phyloP scores from a whole-genome alignment of 2,888 invertebrate genomes.

The Sinohyriopsis cumingii region DNA sequence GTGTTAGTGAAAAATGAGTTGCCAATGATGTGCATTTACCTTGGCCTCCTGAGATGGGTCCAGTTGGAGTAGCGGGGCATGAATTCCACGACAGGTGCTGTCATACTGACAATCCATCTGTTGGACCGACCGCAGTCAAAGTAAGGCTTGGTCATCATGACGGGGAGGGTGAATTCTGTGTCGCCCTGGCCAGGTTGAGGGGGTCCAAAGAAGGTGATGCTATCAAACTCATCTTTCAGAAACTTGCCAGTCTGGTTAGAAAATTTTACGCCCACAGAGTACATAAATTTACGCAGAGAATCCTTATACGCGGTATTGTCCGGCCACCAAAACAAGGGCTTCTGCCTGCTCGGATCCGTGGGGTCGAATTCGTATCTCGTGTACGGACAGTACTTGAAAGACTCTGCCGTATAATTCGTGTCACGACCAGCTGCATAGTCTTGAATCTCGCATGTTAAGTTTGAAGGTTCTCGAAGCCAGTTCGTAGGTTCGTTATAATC shows the following conservation, averaged over 20 bases:
- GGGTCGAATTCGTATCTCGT: constrained; percentile 34
- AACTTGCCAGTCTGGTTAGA: constrained; percentile 68
- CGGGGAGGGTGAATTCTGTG: constrained; percentile 79
- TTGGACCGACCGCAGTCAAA: constrained; percentile 97
- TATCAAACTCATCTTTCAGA: constrained; percentile 53
- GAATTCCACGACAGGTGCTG: constrained; percentile 95
- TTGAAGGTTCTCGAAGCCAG: constrained; percentile 92
- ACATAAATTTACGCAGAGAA: constrained; percentile 60
- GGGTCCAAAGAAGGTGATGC: constrained; percentile 68
- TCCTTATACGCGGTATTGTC: constrained; percentile 88
- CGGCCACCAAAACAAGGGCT: constrained; percentile 82
- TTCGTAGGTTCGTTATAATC: constrained; percentile 87
- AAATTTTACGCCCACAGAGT: constrained; percentile 65
- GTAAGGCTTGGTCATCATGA: constrained; percentile 94
- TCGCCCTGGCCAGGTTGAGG: constrained; percentile 69
- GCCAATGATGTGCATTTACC: constrained; percentile 37
- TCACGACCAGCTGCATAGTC: constrained; percentile 81
- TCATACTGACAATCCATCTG: constrained; percentile 95
- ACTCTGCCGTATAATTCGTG: constrained; percentile 91
- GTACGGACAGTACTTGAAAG: constrained; percentile 84
- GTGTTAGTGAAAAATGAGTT: no score
- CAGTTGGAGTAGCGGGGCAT: constrained; percentile 79
- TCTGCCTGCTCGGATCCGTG: constrained; percentile 21
- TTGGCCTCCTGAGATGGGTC: constrained; percentile 65
- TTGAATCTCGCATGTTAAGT: constrained; percentile 85